Evolutionary conservation across 2,113 vertebrate genomes (phyloP).

Genomic region (Emydocephalus ijimae): DNA sequence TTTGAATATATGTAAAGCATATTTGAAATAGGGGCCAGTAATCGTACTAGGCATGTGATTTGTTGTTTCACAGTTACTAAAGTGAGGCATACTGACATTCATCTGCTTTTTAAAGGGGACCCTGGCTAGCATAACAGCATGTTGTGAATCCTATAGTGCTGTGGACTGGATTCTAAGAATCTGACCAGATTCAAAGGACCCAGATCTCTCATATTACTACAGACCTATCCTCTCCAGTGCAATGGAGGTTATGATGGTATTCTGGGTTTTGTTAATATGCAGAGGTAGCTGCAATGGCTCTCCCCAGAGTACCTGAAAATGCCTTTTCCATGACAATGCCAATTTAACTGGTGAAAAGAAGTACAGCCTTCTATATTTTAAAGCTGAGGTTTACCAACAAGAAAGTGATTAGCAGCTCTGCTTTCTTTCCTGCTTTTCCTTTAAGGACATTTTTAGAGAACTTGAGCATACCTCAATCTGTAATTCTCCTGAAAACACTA

Average conservation of each 20-base stretch:
- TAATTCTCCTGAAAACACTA: constrained; percentile 32
- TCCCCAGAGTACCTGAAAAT: neutral
- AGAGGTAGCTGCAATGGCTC: neutral
- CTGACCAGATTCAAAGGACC: neutral
- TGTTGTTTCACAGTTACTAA: neutral
- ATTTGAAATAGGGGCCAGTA: neutral
- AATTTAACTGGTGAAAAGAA: neutral
- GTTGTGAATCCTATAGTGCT: neutral
- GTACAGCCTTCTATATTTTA: neutral
- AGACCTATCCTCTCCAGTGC: neutral
- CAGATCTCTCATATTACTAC: neutral
- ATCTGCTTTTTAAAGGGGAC: neutral
- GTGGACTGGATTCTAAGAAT: neutral
- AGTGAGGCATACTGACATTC: neutral
- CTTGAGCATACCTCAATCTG: constrained; percentile 33
- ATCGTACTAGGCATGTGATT: neutral
- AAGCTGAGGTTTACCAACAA: neutral
- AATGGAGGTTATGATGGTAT: neutral
- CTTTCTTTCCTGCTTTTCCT: constrained; percentile 42
- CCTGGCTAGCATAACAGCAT: neutral
- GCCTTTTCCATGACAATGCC: constrained; percentile 9
- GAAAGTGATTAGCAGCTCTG: constrained; percentile 28
- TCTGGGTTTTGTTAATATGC: neutral
- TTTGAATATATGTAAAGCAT: neutral
- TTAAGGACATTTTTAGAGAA: constrained; percentile 45